Evolutionary conservation across 1,140 invertebrate genomes (phyloP).

Genomic region (Drosophila hydei): DNA sequence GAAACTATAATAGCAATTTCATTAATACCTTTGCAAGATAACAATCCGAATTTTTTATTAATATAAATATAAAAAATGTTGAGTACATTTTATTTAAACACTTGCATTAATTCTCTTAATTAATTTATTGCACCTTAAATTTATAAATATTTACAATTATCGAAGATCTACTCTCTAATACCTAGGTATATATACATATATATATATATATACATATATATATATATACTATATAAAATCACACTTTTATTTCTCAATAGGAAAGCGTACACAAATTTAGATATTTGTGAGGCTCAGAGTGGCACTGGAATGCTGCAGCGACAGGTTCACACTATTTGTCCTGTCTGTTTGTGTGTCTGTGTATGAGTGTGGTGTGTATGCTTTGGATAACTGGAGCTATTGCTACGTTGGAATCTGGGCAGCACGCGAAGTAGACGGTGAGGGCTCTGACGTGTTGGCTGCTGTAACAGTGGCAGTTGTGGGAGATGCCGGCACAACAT

Average conservation of each 20-base stretch:
- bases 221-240: conserved; percentile 62
- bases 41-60: too few species aligned
- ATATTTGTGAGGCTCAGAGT: conserved; percentile 63
- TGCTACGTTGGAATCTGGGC: conserved; percentile 50
- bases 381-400: conserved; percentile 16
- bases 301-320: conserved; percentile 55
- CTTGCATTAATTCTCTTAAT: background rate
- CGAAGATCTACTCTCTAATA: conserved; percentile 46
- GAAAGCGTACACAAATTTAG: conserved; percentile 53
- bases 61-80: too few species aligned
- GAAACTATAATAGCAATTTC: too few species aligned
- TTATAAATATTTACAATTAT: conserved; percentile 69
- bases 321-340: conserved; percentile 5
- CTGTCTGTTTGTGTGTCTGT: background rate
- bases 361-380: background rate
- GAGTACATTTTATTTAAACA: too few species aligned
- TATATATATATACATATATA: conserved; percentile 52
- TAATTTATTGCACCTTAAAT: conserved; percentile 51
- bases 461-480: conserved; percentile 6
- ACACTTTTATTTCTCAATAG: conserved; percentile 68
- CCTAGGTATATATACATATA: conserved; percentile 48
- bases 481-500: background rate
- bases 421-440: conserved; percentile 71
- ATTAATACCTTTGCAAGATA: too few species aligned
- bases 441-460: conserved; percentile 40